Conservation (phyloP, 2,113 vertebrate species). For the Cryptotis parvus region DNA sequence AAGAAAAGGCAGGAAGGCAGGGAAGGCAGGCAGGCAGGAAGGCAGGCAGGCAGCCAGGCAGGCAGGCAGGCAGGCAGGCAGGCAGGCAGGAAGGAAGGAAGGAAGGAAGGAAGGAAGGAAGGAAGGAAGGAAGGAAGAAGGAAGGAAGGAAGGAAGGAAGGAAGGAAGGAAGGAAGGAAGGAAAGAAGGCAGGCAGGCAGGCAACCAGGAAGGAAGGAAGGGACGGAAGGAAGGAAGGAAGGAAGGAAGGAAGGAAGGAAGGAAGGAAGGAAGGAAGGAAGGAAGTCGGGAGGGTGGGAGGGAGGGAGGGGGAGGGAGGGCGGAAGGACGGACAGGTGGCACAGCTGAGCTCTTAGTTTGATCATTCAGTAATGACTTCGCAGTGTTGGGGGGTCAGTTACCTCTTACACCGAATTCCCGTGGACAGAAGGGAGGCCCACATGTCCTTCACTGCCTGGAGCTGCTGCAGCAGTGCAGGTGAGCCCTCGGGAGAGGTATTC, state of each 20-base stretch:
- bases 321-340: neutral
- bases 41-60: too few relatives aligned
- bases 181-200: neutral
- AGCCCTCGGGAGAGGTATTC: slow-evolving; percentile 94
- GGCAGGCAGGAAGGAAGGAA: too few relatives aligned
- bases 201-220: too few relatives aligned
- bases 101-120: too few relatives aligned
- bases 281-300: neutral
- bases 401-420: slow-evolving; percentile 97
- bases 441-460: slow-evolving; percentile 94
- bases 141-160: neutral
- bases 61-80: too few relatives aligned
- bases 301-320: neutral
- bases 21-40: neutral
- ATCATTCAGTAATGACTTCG: neutral
- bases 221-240: neutral
- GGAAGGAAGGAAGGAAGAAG: fast-evolving
- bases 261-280: neutral
- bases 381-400: slow-evolving; percentile 65
- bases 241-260: neutral
- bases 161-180: neutral
- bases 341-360: neutral
- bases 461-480: slow-evolving; percentile 92
- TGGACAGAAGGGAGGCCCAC: slow-evolving; percentile 94
- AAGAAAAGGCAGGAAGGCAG: neutral